Evolutionary conservation across 1,140 invertebrate genomes (phyloP).

Genomic region (Propsilocerus akamusi): DNA sequence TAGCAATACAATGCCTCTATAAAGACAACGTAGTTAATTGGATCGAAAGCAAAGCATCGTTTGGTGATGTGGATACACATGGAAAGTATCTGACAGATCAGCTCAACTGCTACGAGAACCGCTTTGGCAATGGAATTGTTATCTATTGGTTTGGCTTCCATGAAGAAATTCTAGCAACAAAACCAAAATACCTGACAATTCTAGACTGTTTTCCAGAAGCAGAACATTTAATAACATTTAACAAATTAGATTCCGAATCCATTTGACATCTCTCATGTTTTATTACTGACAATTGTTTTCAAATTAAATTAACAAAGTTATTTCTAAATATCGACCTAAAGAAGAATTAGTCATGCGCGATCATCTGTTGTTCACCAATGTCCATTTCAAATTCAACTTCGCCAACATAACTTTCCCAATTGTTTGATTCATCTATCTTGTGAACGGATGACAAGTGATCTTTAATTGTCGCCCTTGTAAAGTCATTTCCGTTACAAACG

Average conservation of each 20-base stretch:
- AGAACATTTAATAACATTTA: slow-evolving; percentile 10
- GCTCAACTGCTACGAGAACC: slow-evolving; percentile 78
- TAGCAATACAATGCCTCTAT: slow-evolving; percentile 74
- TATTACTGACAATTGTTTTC: too few relatives aligned
- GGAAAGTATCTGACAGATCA: slow-evolving; percentile 73
- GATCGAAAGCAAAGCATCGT: slow-evolving; percentile 92
- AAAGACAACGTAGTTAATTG: slow-evolving; percentile 79
- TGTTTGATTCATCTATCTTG: background rate
- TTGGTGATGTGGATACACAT: slow-evolving; percentile 71
- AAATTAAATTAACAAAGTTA: too few relatives aligned
- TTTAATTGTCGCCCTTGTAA: background rate
- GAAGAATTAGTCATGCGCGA: background rate
- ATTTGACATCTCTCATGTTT: too few relatives aligned
- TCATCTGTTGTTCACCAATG: background rate
- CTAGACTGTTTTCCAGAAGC: slow-evolving; percentile 37
- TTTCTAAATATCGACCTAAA: too few relatives aligned
- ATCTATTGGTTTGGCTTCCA: slow-evolving; percentile 94
- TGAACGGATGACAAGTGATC: too few relatives aligned
- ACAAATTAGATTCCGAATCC: background rate
- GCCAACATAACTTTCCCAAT: background rate
- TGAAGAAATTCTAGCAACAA: slow-evolving; percentile 44
- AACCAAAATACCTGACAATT: slow-evolving; percentile 41
- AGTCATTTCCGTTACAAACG: too few relatives aligned
- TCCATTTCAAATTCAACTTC: background rate
- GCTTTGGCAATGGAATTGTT: slow-evolving; percentile 83